Conservation (phyloP, 2,113 vertebrate genomes). For the Nymphicus hollandicus region DNA sequence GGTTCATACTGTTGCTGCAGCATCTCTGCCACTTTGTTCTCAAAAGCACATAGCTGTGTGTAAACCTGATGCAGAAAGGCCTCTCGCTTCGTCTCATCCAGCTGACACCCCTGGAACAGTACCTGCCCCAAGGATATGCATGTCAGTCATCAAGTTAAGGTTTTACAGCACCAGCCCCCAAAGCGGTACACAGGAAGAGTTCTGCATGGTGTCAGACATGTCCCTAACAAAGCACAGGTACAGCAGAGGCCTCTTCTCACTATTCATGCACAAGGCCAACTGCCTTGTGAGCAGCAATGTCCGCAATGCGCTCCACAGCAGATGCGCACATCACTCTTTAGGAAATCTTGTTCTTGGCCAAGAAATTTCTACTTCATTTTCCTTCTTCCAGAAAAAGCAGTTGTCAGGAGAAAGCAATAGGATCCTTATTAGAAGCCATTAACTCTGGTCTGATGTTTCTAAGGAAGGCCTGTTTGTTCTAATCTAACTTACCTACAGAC, state of each 20-base stretch:
- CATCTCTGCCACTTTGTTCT: constrained; percentile 92
- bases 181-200: not conserved
- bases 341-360: not conserved
- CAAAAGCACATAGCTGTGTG: constrained; percentile 88
- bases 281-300: not conserved
- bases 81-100: constrained; percentile 82
- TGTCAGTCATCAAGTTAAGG: not conserved
- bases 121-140: constrained; percentile 75
- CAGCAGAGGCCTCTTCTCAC: not conserved
- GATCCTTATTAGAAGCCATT: not conserved
- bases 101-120: constrained; percentile 91
- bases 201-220: rapidly evolving
- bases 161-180: not conserved
- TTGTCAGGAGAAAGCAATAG: not conserved
- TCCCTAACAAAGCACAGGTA: not conserved
- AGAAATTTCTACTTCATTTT: not conserved
- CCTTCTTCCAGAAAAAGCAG: not conserved
- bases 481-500: not conserved
- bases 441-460: not conserved
- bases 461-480: not conserved
- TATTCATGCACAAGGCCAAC: not conserved
- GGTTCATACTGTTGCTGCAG: constrained; percentile 87
- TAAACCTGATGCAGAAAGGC: constrained; percentile 89
- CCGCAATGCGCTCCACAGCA: not conserved
- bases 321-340: not conserved